Conservation (phyloP, 35 echinoderm and acorn worm genomes). For the Lytechinus variegatus region DNA sequence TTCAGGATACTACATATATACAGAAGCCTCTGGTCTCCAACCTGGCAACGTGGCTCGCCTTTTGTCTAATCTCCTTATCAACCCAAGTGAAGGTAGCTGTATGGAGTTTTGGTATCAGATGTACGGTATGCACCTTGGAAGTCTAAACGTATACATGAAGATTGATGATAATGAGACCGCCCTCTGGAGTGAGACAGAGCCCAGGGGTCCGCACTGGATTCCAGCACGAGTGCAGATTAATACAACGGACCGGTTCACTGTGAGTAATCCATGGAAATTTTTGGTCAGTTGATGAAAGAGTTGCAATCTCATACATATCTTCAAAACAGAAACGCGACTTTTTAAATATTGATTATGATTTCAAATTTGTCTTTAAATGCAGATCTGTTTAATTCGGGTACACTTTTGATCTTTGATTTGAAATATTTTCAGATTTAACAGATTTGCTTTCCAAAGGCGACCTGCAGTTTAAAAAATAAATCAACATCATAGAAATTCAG, state of each 20-base stretch:
- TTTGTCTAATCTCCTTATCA: slow-evolving; percentile 25
- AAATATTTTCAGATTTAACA: no score
- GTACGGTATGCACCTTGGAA: slow-evolving; percentile 74
- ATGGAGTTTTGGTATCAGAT: slow-evolving; percentile 94
- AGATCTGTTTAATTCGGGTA: no score
- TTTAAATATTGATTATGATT: no score
- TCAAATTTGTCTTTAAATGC: no score
- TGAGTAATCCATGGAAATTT: background rate
- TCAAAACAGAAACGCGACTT: no score
- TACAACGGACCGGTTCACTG: background rate
- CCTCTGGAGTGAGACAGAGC: slow-evolving; percentile 66
- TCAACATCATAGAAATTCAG: no score
- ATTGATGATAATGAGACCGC: background rate
- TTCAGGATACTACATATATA: slow-evolving; percentile 78
- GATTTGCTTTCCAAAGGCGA: no score
- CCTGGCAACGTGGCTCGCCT: slow-evolving; percentile 59
- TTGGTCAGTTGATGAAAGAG: no score
- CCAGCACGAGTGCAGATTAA: slow-evolving; percentile 46
- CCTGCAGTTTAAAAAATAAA: no score
- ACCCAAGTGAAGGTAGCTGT: slow-evolving; percentile 53
- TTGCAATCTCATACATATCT: no score
- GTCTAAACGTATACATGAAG: slow-evolving; percentile 60
- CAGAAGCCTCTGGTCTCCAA: slow-evolving; percentile 56
- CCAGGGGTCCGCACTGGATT: slow-evolving; percentile 75
- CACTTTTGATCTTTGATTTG: no score